Conservation (phyloP, 1,140 invertebrate genomes). For the Ostrea edulis region DNA sequence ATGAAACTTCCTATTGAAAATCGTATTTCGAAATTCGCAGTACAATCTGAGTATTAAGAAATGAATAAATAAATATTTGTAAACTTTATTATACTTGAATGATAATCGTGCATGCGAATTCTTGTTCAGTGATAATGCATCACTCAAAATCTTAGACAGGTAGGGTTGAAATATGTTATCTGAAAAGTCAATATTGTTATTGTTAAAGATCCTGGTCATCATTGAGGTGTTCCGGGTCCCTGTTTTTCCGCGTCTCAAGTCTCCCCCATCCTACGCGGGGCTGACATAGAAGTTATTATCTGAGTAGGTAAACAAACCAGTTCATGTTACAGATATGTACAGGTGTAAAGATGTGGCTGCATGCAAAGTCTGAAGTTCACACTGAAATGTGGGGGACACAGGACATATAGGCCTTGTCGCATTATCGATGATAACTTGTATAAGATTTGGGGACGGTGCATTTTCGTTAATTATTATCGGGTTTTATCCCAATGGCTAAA, state of each 20-base stretch:
- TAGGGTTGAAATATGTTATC: neutral
- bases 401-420: neutral
- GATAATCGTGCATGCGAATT: no score
- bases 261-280: neutral
- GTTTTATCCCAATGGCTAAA: neutral
- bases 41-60: no score
- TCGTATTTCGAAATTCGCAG: no score
- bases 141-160: neutral
- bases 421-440: neutral
- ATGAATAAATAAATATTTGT: no score
- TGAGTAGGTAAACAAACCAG: neutral
- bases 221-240: neutral
- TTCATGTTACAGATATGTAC: neutral
- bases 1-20: no score
- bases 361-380: slow-evolving; percentile 32
- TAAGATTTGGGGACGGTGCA: neutral
- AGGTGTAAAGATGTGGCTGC: neutral
- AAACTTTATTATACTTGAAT: no score
- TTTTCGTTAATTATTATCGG: neutral
- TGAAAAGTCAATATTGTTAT: slow-evolving; percentile 24
- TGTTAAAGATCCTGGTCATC: neutral
- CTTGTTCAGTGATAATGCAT: no score
- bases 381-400: neutral
- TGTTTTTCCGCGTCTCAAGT: neutral
- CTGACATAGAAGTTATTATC: slow-evolving; percentile 11